A percentile compares a stretch with the other conserved stretches of the same genome.
phyloP scores from a whole-genome alignment of 2,797 vertebrate species.

The Notamacropus eugenii region DNA sequence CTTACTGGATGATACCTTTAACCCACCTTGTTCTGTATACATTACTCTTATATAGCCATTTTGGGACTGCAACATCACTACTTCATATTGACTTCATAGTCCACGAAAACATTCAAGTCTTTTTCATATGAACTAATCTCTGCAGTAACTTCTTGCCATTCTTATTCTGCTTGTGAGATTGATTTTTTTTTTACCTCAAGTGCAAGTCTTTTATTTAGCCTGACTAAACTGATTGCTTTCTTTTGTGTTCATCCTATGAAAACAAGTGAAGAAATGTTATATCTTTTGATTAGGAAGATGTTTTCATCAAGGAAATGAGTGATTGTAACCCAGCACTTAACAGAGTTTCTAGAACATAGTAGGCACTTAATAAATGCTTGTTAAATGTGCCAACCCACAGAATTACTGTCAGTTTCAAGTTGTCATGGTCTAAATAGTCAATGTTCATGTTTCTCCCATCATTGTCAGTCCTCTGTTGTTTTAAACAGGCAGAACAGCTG shows the following conservation, averaged over 20 bases:
- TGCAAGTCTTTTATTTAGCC: background rate
- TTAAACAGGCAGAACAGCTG: background rate
- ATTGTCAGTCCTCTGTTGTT: background rate
- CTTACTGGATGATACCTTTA: background rate
- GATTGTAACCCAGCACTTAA: background rate
- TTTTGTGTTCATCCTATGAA: background rate
- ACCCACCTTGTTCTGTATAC: background rate
- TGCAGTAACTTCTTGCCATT: background rate
- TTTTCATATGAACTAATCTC: background rate
- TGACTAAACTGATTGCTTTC: background rate
- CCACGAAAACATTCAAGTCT: background rate
- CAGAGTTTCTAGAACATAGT: background rate
- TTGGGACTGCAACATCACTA: background rate
- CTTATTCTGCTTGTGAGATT: background rate
- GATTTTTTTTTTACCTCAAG: background rate
- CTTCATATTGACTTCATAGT: background rate
- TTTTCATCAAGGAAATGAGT: background rate
- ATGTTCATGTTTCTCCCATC: background rate
- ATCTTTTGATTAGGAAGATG: background rate
- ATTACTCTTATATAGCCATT: background rate
- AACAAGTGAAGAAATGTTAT: background rate
- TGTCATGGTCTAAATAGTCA: background rate
- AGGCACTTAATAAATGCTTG: background rate
- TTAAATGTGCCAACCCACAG: background rate
- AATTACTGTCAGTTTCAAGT: background rate